Evolutionary conservation across 2,113 vertebrate genomes (phyloP).

Genomic region (Jaculus jaculus): DNA sequence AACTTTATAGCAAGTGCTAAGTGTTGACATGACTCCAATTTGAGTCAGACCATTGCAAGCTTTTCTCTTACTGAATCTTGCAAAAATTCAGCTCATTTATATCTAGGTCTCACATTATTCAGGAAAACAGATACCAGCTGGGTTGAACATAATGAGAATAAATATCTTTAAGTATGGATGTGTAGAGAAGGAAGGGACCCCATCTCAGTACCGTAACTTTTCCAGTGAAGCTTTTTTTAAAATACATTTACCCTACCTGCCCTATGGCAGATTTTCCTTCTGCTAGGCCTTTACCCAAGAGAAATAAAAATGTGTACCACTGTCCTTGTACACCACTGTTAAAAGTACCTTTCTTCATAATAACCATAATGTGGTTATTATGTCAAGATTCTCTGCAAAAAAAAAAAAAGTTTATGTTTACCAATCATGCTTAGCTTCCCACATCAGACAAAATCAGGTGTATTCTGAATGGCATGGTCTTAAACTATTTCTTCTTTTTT

Average conservation of each 20-base stretch:
- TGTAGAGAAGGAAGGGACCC: neutral
- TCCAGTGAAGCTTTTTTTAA: neutral
- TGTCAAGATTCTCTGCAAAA: no score
- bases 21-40: neutral
- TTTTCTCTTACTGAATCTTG: neutral
- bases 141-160: conserved; percentile 6
- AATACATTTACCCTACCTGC: neutral
- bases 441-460: no score
- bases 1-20: neutral
- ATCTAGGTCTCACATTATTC: neutral
- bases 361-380: neutral
- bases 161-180: neutral
- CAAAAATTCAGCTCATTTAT: neutral
- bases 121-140: neutral
- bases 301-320: neutral
- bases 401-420: no score
- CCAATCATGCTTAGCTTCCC: no score
- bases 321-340: neutral
- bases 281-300: neutral
- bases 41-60: neutral
- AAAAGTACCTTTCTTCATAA: neutral
- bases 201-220: neutral
- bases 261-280: neutral
- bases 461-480: no score
- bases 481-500: no score